phyloP scores from a whole-genome alignment of 2,888 invertebrate species.

The Rhagophthalmus giganteus region DNA sequence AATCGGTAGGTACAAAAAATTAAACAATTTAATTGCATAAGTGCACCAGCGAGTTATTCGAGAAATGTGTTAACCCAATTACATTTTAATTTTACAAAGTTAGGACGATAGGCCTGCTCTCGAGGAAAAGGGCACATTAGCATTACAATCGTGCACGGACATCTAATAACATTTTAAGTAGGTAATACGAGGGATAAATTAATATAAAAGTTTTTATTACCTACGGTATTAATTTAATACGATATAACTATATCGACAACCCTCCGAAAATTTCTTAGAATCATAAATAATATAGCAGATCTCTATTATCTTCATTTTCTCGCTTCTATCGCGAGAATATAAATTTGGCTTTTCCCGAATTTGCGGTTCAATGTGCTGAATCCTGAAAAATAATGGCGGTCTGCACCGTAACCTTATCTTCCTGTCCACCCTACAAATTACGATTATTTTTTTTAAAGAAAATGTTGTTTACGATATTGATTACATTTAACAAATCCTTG shows the following conservation, averaged over 20 bases:
- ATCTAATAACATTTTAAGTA: too few species aligned
- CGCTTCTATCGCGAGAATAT: constrained; percentile 15
- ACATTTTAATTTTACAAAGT: too few species aligned
- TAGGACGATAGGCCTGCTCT: too few species aligned
- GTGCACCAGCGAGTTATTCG: too few species aligned
- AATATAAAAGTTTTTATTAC: too few species aligned
- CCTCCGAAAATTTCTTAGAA: neutral
- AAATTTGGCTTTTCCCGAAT: constrained; percentile 13
- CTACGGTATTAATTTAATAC: too few species aligned
- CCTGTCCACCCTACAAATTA: constrained; percentile 8
- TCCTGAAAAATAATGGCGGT: constrained; percentile 12
- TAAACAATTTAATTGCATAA: too few species aligned
- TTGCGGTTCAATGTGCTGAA: constrained; percentile 16
- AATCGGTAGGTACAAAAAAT: too few species aligned
- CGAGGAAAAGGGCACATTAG: too few species aligned
- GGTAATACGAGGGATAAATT: too few species aligned
- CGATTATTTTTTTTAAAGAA: constrained; percentile 2
- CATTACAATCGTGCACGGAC: too few species aligned
- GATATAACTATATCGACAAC: neutral
- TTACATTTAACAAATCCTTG: constrained; percentile 14
- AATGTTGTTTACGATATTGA: constrained; percentile 12
- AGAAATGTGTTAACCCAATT: too few species aligned
- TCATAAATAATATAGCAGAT: constrained; percentile 17
- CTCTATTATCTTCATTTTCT: constrained; percentile 18
- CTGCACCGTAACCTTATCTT: constrained; percentile 4